Conservation (phyloP, 2,888 invertebrate species). For the Punctoribates punctum region DNA sequence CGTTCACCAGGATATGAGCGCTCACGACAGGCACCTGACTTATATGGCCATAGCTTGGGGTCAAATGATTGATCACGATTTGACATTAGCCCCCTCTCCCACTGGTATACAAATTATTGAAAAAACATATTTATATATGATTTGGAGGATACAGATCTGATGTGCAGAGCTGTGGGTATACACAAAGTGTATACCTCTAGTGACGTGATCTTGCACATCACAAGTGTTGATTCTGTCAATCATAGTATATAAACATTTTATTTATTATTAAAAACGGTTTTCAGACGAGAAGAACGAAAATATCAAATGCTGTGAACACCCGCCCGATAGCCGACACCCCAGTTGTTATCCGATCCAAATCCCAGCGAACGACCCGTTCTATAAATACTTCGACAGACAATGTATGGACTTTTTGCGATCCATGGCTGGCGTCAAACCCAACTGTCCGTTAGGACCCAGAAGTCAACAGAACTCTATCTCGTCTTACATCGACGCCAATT, state of each 20-base stretch:
- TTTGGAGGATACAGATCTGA: too few relatives aligned
- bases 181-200: too few relatives aligned
- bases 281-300: conserved; percentile 37
- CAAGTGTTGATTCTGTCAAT: too few relatives aligned
- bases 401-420: conserved; percentile 50
- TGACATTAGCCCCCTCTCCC: conserved; percentile 69
- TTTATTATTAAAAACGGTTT: conserved; percentile 3
- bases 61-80: conserved; percentile 81
- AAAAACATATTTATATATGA: background rate
- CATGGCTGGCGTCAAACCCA: conserved; percentile 49
- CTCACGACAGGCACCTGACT: conserved; percentile 87
- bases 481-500: conserved; percentile 80
- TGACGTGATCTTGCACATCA: too few relatives aligned
- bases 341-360: conserved; percentile 50
- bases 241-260: too few relatives aligned
- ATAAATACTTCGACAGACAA: conserved; percentile 49
- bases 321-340: conserved; percentile 48
- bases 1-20: conserved; percentile 66
- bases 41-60: conserved; percentile 87
- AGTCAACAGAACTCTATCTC: conserved; percentile 80
- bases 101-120: conserved; percentile 43
- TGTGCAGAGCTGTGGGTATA: too few relatives aligned
- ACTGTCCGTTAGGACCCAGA: conserved; percentile 60
- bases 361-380: conserved; percentile 51
- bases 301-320: conserved; percentile 48